These are phyloP conservation scores for Epizoanthus illoricatus DNA, from an alignment of 92 coral and sea anemone species.

Conservation along the genomic window DNA sequence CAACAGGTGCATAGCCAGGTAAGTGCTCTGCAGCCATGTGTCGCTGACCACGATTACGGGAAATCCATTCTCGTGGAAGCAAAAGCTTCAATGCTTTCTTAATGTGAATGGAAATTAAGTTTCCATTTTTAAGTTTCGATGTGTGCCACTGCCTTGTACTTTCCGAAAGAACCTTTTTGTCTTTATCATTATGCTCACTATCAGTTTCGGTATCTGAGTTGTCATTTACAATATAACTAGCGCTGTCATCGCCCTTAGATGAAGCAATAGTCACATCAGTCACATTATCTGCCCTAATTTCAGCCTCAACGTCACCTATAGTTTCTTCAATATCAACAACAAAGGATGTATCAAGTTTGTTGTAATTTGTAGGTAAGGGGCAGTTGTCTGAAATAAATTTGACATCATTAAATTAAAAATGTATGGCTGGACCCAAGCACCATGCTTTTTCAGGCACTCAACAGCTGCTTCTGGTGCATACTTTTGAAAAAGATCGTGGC, in stretches of 20 bases:
- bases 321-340: constrained; percentile 1
- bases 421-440: constrained; percentile 33
- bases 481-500: constrained; percentile 15
- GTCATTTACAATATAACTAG: constrained; percentile 5
- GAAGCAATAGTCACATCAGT: not conserved
- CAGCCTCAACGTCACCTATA: not conserved
- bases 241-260: constrained; percentile 5
- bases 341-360: constrained; percentile 35
- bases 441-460: not conserved
- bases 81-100: constrained; percentile 31
- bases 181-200: not conserved
- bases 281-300: not conserved
- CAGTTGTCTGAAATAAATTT: constrained; percentile 11
- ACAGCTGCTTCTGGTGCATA: constrained; percentile 31
- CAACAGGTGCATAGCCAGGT: constrained; percentile 39
- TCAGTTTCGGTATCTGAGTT: not conserved
- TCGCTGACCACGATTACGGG: constrained; percentile 33
- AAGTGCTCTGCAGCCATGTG: constrained; percentile 32
- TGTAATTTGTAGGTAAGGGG: constrained; percentile 30
- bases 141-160: constrained; percentile 20
- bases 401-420: constrained; percentile 9
- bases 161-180: not conserved
- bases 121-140: constrained; percentile 13
- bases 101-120: constrained; percentile 14
- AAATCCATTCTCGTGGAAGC: constrained; percentile 39